Base-by-base conservation (phyloP, 2,113 vertebrate genomes). In the Struthidea cinerea region DNA sequence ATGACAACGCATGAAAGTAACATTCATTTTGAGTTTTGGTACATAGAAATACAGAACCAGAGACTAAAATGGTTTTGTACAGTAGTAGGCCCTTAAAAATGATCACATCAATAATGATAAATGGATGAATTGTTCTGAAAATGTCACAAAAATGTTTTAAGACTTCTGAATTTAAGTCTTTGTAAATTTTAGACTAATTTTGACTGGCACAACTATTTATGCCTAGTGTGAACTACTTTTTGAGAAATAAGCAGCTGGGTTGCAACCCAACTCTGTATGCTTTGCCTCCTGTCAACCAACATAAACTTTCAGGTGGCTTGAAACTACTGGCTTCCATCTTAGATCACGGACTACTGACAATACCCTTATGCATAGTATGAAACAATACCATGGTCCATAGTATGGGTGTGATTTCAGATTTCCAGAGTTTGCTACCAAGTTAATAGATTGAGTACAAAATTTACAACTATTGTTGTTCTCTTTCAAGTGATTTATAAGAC, bases 61-160 rank as follows among this genome's bases (percentile, higher is more conserved):
- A 59, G 4, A 87, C 42, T n/a, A 59, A 79, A 68, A 64, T 26
- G 0, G 2, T 70, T n/a, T 44, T 42, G 5, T 63, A n/a, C 68
- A 52, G n/a, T 7, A 68, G 11, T 22, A 57, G 5, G 7, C 2
- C 20, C 10, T 47, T 59, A 70, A 63, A 75, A 85, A 46, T 24
- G 0, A 32, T 61, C 53, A 28, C 0, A 1, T 42, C 41, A 50
- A 37, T 55, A n/a, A 19, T 2, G 2, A 28, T 41, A 56, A 80
- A n/a, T n/a, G n/a, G 26, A 35, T 57, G 0, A 53, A 23, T 59
- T 56, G 15, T 53, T 70, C 24, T 57, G 32, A 16, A 79, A 70
- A 88, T 19, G 4, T 39, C n/a, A 84, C 5, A 10, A 21, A 50
- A 56, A 35, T 74, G 0, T 50, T 61, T 70, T 37, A 33, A 73